These are phyloP conservation scores for Nomada fabriciana DNA, from an alignment of 2,888 invertebrate genomes.

Conservation along the genomic window DNA sequence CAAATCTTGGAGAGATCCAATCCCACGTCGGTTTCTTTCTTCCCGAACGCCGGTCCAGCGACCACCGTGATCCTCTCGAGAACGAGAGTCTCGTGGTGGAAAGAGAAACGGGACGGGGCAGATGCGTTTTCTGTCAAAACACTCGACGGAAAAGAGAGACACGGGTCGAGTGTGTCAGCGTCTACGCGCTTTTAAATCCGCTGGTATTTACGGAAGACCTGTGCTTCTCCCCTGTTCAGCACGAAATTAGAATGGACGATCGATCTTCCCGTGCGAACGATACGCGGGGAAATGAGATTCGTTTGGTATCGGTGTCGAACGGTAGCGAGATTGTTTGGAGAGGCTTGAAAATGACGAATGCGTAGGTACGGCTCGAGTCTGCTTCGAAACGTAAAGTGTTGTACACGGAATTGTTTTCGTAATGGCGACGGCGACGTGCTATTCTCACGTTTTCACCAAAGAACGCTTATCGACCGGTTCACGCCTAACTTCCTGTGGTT, in stretches of 20 bases:
- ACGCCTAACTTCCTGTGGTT: constrained; percentile 64
- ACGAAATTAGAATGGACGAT: constrained; percentile 37
- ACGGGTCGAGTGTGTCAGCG: constrained; percentile 10
- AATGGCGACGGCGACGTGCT: neutral
- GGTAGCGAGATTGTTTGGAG: neutral
- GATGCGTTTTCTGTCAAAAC: constrained; percentile 71
- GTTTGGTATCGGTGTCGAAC: neutral
- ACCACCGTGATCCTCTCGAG: constrained; percentile 37
- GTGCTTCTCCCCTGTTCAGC: constrained; percentile 1
- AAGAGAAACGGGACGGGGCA: constrained; percentile 29
- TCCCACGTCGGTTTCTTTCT: neutral
- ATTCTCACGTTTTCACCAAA: constrained; percentile 20
- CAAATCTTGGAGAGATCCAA: constrained; percentile 26
- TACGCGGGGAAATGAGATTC: neutral
- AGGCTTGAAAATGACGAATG: neutral
- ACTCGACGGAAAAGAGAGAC: constrained; percentile 24
- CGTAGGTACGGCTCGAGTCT: too few species aligned
- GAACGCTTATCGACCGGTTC: constrained; percentile 42
- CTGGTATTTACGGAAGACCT: constrained; percentile 35
- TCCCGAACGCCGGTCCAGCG: constrained; percentile 49
- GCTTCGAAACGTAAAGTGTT: too few species aligned
- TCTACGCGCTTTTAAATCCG: neutral
- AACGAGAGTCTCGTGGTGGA: neutral
- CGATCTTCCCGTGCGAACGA: constrained; percentile 9
- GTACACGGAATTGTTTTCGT: neutral